These are phyloP conservation scores for Morpho deidamia DNA, from an alignment of 2,888 invertebrate species.

Conservation along the genomic window DNA sequence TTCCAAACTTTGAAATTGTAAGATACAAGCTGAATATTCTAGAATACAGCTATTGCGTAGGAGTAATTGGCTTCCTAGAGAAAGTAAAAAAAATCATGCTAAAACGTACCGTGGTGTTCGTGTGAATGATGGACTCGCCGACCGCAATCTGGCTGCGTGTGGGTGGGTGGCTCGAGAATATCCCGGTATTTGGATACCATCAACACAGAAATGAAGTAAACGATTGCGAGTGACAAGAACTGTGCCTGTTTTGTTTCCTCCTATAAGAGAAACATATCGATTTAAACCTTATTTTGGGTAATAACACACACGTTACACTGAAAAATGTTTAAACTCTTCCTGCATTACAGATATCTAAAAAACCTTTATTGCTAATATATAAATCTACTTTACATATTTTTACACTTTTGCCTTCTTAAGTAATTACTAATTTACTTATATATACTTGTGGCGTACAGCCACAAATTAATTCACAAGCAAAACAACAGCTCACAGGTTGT, in stretches of 20 bases:
- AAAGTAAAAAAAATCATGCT: background rate
- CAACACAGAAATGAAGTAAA: slow-evolving; percentile 99
- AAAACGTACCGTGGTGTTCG: slow-evolving; percentile 62
- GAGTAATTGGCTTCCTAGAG: no score
- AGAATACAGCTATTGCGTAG: background rate
- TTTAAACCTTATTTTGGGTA: no score
- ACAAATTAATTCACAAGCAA: no score
- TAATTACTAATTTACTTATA: no score
- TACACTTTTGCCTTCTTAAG: no score
- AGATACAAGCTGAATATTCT: background rate
- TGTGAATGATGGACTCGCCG: slow-evolving; percentile 58
- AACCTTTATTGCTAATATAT: no score
- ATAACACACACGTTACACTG: no score
- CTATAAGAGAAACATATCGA: slow-evolving; percentile 66
- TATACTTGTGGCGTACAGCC: no score
- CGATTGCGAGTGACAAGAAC: slow-evolving; percentile 98
- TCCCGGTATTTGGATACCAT: slow-evolving; percentile 99
- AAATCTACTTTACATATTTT: no score
- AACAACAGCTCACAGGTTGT: no score
- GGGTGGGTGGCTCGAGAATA: slow-evolving; percentile 95
- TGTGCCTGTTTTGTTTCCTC: slow-evolving; percentile 99
- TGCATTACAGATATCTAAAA: no score
- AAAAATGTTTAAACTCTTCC: slow-evolving; percentile 1
- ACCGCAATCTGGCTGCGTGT: slow-evolving; percentile 67
- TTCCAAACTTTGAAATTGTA: no score